Conservation (phyloP, 2,797 vertebrate genomes). For the Phalanger gymnotis region DNA sequence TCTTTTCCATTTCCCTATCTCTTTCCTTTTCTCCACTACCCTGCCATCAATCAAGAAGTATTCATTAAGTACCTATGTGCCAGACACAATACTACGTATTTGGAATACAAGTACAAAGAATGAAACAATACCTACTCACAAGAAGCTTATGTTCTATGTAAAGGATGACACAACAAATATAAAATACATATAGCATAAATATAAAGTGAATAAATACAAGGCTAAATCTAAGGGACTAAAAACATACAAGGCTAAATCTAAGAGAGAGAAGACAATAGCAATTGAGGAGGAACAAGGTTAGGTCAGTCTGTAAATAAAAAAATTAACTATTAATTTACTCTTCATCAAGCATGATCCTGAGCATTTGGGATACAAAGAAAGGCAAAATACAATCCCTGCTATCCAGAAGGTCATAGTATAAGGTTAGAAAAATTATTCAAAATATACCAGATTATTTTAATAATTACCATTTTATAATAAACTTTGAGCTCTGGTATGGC, state of each 20-base stretch:
- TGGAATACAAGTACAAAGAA: background rate
- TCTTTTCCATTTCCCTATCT: background rate
- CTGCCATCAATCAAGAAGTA: background rate
- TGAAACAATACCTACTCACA: background rate
- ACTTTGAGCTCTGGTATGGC: too few relatives aligned
- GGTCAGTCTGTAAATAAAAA: background rate
- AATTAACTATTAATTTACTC: background rate
- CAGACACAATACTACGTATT: background rate
- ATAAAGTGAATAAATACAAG: background rate
- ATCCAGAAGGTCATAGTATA: background rate
- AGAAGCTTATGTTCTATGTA: background rate
- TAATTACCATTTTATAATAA: too few relatives aligned
- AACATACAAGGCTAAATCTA: background rate
- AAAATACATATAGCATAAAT: background rate
- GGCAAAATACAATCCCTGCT: background rate
- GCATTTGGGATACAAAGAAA: background rate
- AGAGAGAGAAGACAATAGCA: background rate
- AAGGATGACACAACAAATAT: background rate
- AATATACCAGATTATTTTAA: background rate
- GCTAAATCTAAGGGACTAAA: too few relatives aligned
- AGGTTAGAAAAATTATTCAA: background rate
- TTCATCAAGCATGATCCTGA: background rate
- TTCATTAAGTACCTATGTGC: background rate
- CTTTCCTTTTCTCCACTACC: background rate
- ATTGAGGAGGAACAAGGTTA: background rate